Conservation (phyloP, 1,140 invertebrate genomes). For the Drosophila mayri region DNA sequence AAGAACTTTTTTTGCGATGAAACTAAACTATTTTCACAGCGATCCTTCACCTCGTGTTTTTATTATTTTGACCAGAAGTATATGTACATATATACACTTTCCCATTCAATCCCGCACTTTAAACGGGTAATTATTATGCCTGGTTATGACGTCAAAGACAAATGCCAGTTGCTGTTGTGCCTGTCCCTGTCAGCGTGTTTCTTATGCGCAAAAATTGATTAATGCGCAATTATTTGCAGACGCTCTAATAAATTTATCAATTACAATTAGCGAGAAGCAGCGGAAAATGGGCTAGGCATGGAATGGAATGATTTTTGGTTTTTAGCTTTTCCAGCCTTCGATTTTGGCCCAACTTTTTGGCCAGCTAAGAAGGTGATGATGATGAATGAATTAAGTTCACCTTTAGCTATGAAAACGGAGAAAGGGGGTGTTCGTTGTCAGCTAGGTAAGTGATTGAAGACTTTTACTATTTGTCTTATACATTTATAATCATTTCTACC, state of each 20-base stretch:
- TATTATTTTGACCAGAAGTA: no score
- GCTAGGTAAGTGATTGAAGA: background rate
- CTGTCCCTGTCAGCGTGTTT: conserved; percentile 18
- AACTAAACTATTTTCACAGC: no score
- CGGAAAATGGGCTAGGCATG: background rate
- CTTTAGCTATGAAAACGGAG: conserved; percentile 17
- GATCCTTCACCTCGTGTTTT: no score
- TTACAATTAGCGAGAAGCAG: conserved; percentile 45
- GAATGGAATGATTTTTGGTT: conserved; percentile 33
- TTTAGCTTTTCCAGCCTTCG: background rate
- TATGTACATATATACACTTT: background rate
- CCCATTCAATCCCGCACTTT: background rate
- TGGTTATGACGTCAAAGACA: conserved; percentile 43
- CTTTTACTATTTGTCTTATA: background rate
- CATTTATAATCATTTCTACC: background rate
- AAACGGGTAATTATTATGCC: conserved; percentile 30
- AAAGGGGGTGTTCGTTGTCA: background rate
- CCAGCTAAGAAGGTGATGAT: conserved; percentile 14
- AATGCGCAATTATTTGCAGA: conserved; percentile 79
- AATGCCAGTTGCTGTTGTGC: conserved; percentile 18
- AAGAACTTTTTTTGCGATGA: no score
- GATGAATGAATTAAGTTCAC: conserved; percentile 36
- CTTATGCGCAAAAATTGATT: conserved; percentile 56
- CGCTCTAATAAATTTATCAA: conserved; percentile 65
- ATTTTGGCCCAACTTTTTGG: conserved; percentile 1